Conservation (phyloP, 2,113 vertebrate genomes). For the Ploceus nigricollis region DNA sequence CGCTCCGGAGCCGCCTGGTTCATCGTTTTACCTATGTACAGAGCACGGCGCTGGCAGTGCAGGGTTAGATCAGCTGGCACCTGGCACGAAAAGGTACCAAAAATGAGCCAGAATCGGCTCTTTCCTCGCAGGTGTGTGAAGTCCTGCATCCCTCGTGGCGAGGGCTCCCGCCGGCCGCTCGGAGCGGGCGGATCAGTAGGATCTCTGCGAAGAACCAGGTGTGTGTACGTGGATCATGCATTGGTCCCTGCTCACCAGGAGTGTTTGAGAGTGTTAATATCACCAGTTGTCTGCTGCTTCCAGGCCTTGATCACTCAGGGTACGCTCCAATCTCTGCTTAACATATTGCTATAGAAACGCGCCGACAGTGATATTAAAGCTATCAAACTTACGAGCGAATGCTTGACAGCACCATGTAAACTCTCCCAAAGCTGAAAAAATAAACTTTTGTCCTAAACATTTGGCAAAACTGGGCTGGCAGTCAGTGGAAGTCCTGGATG, state of each 20-base stretch:
- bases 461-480: conserved; percentile 52
- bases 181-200: not conserved
- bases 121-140: not conserved
- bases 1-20: not conserved
- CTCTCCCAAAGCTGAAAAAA: conserved; percentile 56
- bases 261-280: conserved; percentile 53
- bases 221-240: not conserved
- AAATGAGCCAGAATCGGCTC: not conserved
- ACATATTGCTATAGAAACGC: conserved; percentile 9
- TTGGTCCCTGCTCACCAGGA: conserved; percentile 9
- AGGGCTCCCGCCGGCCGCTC: not conserved
- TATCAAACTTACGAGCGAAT: conserved; percentile 24
- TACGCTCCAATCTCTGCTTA: not conserved
- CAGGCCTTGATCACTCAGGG: not conserved
- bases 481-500: conserved; percentile 36
- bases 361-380: conserved; percentile 56
- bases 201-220: not conserved
- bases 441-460: conserved; percentile 54
- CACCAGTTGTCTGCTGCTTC: not conserved
- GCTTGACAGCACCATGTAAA: conserved; percentile 48
- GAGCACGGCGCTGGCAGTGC: not conserved
- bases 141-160: not conserved
- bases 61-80: not conserved
- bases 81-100: not conserved
- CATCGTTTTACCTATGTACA: not conserved